These are phyloP conservation scores for Apamea epomidion DNA, from an alignment of 2,888 invertebrate genomes.

Conservation along the genomic window DNA sequence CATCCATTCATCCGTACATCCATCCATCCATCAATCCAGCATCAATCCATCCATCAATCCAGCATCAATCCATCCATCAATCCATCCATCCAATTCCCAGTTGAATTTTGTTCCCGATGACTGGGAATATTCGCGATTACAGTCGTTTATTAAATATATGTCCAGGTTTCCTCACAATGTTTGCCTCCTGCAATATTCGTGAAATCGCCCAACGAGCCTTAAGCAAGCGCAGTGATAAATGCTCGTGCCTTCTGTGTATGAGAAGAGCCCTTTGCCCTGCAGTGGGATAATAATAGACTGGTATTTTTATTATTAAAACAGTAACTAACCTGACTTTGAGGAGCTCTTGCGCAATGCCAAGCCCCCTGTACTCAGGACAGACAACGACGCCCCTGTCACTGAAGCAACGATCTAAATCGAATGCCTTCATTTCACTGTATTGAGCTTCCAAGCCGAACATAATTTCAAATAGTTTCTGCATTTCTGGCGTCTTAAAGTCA, in stretches of 20 bases:
- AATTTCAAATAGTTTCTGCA: slow-evolving; percentile 66
- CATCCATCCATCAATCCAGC: too few species aligned
- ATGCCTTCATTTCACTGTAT: slow-evolving; percentile 54
- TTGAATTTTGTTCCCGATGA: too few species aligned
- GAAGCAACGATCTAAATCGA: slow-evolving; percentile 60
- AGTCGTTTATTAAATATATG: too few species aligned
- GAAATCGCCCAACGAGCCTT: background rate
- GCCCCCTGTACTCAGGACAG: slow-evolving; percentile 63
- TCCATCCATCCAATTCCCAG: too few species aligned
- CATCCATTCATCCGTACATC: too few species aligned
- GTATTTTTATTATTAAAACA: background rate
- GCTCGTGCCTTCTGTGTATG: background rate
- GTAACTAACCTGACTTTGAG: slow-evolving; percentile 65
- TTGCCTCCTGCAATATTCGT: too few species aligned
- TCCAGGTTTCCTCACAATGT: too few species aligned
- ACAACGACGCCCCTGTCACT: slow-evolving; percentile 68
- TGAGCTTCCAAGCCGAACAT: slow-evolving; percentile 40
- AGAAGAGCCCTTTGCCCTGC: too few species aligned
- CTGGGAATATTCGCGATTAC: too few species aligned
- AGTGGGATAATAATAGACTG: background rate
- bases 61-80: too few species aligned
- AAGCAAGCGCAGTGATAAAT: background rate
- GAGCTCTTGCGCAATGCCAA: slow-evolving; percentile 69
- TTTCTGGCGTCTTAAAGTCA: slow-evolving; percentile 68
- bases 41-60: too few species aligned